A percentile compares a stretch with the other conserved stretches of the same genome.
These are phyloP conservation scores for Pygmarrhopalites habei DNA, from an alignment of 1,140 invertebrate genomes.

Conservation along the genomic window DNA sequence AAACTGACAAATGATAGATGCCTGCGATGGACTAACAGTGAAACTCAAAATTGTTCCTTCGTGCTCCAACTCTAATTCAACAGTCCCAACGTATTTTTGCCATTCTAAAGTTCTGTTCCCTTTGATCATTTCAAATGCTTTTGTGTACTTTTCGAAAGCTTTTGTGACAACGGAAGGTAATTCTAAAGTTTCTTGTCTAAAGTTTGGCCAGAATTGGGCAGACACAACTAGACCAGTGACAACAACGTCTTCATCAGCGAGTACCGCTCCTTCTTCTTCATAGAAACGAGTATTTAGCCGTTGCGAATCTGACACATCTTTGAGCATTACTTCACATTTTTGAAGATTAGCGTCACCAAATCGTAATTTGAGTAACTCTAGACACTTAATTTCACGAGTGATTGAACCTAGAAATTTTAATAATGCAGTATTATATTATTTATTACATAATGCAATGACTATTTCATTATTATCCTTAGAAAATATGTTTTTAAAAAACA, in stretches of 20 bases:
- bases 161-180: constrained; percentile 71
- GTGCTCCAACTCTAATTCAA: constrained; percentile 85
- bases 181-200: constrained; percentile 88
- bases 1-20: constrained; percentile 90
- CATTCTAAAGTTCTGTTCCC: constrained; percentile 88
- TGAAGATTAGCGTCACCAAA: constrained; percentile 95
- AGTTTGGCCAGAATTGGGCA: constrained; percentile 97
- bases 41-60: constrained; percentile 69
- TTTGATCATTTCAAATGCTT: constrained; percentile 86
- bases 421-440: too few relatives aligned
- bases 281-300: constrained; percentile 48
- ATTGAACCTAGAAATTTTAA: too few relatives aligned
- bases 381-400: constrained; percentile 87
- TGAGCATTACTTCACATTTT: constrained; percentile 98
- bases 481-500: too few relatives aligned
- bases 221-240: constrained; percentile 83
- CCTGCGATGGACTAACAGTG: constrained; percentile 84
- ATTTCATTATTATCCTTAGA: too few relatives aligned
- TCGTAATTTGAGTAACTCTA: constrained; percentile 86
- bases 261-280: constrained; percentile 75
- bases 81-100: constrained; percentile 86
- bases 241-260: constrained; percentile 55
- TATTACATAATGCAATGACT: too few relatives aligned
- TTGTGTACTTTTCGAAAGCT: constrained; percentile 79
- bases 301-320: constrained; percentile 84